A percentile compares a stretch with the other conserved stretches of the same genome.
These are phyloP conservation scores for Porphyrio hochstetteri DNA, from an alignment of 2,113 vertebrate species.

Conservation along the genomic window DNA sequence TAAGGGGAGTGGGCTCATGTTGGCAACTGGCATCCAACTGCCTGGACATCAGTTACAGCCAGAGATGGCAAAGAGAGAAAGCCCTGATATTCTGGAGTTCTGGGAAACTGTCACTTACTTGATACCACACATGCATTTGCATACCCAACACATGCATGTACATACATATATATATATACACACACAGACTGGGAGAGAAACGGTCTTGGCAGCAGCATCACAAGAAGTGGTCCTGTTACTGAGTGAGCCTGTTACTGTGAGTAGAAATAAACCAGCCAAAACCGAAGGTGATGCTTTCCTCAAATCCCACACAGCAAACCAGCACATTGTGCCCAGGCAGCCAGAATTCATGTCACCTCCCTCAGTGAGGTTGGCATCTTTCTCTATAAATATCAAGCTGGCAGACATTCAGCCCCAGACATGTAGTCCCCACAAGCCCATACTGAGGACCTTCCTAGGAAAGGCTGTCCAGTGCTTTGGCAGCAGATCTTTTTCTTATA, in stretches of 20 bases:
- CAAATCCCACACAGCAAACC: neutral
- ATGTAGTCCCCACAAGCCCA: neutral
- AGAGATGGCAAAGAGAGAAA: neutral
- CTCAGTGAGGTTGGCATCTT: neutral
- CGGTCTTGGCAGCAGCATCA: neutral
- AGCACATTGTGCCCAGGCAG: neutral
- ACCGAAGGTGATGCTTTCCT: neutral
- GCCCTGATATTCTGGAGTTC: neutral
- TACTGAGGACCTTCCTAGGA: neutral
- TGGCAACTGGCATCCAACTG: neutral
- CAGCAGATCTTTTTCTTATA: neutral
- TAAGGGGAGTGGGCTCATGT: neutral
- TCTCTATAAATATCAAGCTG: neutral
- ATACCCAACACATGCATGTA: neutral
- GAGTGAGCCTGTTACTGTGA: neutral
- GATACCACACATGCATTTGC: neutral
- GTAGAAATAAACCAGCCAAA: neutral
- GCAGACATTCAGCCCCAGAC: neutral
- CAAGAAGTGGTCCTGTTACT: neutral
- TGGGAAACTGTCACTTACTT: neutral
- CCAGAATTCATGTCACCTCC: neutral
- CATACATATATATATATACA: neutral
- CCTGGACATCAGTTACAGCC: neutral
- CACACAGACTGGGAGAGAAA: neutral
- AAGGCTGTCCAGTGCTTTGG: neutral